Base-by-base conservation (phyloP, 2,888 invertebrate genomes). In the Lithophane ornitopus region DNA sequence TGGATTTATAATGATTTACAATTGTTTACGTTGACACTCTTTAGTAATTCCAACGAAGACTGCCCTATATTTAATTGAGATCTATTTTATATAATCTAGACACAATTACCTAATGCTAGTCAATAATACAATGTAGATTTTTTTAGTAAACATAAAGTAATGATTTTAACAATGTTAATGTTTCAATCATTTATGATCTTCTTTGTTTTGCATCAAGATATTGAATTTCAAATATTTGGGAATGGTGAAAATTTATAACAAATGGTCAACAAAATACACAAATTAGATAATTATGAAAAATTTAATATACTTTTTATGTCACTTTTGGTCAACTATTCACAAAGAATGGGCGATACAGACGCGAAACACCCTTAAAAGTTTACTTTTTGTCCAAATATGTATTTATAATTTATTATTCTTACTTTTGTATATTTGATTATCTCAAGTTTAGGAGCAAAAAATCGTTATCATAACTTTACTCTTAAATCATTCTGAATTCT, bases 21-120 rank as follows among this genome's bases (percentile, higher is more conserved):
- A 93, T 92, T 89, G 93, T 94, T 95, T 95, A 91, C 89, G 93
- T 95, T 95, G 91, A 93, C 84, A 91, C 91, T 94, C 92, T 94
- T 94, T 95, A 94, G 95, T 95, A 94, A 95, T 94, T 95, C 95
- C 96, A 96, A 95, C 94, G 92, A 96, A 96, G 96, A 96, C 96
- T 96, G 96, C 95, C 96, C 95, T 96, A 96, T 95, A 95, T 94
- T 95, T 96, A 96, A 95, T 95, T 95, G 95, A 95, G 92, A 95
- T 95, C 94, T 96, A 96, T 96, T 96, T 96, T 96, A 94, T 96
- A 95, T 95, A 95, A 94, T 93, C 92, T 96, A 96, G 95, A 93
- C 95, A 95, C 94, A 94, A 93, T 93, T 94, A 94, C 92, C 92
- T 94, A 93, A 93, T 92, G 91, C 94, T 95, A 95, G 95, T 94